phyloP scores from a whole-genome alignment of 64 coral and sea anemone genomes.

The Actinia tenebrosa region DNA sequence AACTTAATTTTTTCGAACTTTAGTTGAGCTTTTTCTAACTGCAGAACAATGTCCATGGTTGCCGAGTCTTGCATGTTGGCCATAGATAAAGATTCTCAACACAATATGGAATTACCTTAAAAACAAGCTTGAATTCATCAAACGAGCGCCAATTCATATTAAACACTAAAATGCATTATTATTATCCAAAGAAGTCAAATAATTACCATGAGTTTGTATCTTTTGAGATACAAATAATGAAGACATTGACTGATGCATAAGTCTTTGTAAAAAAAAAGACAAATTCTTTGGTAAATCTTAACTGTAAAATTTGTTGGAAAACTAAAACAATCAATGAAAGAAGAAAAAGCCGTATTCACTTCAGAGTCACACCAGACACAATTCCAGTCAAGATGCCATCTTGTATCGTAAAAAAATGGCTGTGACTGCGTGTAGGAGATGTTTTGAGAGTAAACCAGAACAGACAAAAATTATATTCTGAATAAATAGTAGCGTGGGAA shows the following conservation, averaged over 20 bases:
- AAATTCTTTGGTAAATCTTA: too few relatives aligned
- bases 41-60: background rate
- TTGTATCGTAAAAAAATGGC: background rate
- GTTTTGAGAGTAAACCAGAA: conserved; percentile 18
- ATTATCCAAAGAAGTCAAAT: too few relatives aligned
- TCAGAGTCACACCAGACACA: background rate
- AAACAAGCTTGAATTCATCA: background rate
- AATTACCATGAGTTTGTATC: too few relatives aligned
- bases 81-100: background rate
- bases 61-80: background rate
- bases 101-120: background rate
- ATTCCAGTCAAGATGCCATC: background rate
- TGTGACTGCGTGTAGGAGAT: background rate
- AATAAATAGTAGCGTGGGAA: conserved; percentile 16
- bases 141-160: too few relatives aligned
- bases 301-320: too few relatives aligned
- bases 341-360: background rate
- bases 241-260: too few relatives aligned
- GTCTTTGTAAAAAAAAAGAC: too few relatives aligned
- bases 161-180: too few relatives aligned
- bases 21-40: background rate
- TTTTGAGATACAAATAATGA: too few relatives aligned
- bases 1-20: background rate
- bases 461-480: conserved; percentile 4
- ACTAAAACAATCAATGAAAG: too few relatives aligned